phyloP scores from a whole-genome alignment of 2,888 invertebrate species.

The Ephialtes manifestator region DNA sequence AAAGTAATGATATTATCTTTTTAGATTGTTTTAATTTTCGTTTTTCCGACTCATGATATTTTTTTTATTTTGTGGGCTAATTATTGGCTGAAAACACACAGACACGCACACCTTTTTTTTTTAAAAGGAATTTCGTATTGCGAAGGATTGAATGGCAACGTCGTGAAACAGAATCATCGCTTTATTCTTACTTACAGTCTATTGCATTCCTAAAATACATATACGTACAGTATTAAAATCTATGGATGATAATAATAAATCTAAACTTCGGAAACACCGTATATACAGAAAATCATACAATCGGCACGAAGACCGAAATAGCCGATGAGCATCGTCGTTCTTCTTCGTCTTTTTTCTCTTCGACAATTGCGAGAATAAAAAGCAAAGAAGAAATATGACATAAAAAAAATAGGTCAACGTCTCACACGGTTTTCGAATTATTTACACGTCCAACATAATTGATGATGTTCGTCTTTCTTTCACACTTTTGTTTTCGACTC shows the following conservation, averaged over 20 bases:
- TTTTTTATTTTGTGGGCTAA: too few relatives aligned
- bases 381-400: constrained; percentile 3
- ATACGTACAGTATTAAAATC: constrained; percentile 52
- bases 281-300: constrained; percentile 77
- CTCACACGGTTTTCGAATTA: constrained; percentile 61
- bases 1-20: too few relatives aligned
- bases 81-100: too few relatives aligned
- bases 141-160: constrained; percentile 11
- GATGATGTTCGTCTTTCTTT: constrained; percentile 7
- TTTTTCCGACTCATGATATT: too few relatives aligned
- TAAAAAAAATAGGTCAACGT: constrained; percentile 44
- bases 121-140: too few relatives aligned
- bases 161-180: constrained; percentile 46
- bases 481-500: constrained; percentile 1
- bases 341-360: neutral
- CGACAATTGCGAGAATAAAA: neutral
- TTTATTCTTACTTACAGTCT: constrained; percentile 55
- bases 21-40: too few relatives aligned
- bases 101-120: too few relatives aligned
- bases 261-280: constrained; percentile 64
- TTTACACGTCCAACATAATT: constrained; percentile 54
- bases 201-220: constrained; percentile 30
- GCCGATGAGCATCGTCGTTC: constrained; percentile 43
- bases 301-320: constrained; percentile 63
- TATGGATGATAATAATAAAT: constrained; percentile 58